Evolutionary conservation across 2,888 invertebrate genomes (phyloP).

Genomic region (Galerucella pusilla): DNA sequence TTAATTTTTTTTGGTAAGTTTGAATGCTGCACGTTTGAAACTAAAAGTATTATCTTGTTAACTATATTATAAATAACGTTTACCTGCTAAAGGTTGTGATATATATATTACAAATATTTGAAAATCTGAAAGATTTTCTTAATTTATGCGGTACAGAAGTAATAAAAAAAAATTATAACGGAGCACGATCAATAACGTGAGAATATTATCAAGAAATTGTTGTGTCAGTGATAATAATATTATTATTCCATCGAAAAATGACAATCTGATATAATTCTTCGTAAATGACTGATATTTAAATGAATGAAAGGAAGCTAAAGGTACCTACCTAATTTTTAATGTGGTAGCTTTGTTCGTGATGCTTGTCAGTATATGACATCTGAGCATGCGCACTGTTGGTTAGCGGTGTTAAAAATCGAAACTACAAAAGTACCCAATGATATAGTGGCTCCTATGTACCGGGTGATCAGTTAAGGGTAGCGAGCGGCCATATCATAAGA

Average conservation of each 20-base stretch:
- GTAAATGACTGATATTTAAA: not conserved
- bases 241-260: not conserved
- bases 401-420: too few species aligned
- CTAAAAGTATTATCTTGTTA: constrained; percentile 31
- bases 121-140: constrained; percentile 30
- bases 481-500: too few species aligned
- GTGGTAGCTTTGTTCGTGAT: too few species aligned
- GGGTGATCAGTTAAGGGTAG: too few species aligned
- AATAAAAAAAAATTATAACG: not conserved
- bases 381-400: too few species aligned
- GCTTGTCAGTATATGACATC: too few species aligned
- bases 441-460: too few species aligned
- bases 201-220: not conserved
- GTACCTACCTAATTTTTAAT: too few species aligned
- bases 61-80: constrained; percentile 28
- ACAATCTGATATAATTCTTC: not conserved
- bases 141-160: constrained; percentile 24
- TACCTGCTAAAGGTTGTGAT: constrained; percentile 36
- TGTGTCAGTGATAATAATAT: not conserved
- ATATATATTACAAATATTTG: constrained; percentile 16
- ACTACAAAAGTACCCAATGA: too few species aligned
- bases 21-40: constrained; percentile 33
- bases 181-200: constrained; percentile 18
- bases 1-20: constrained; percentile 7
- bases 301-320: not conserved